Evolutionary conservation across 2,888 invertebrate species (phyloP), one percentile per base, ranked within the genome.

Genomic region (Polia nebulosa): DNA sequence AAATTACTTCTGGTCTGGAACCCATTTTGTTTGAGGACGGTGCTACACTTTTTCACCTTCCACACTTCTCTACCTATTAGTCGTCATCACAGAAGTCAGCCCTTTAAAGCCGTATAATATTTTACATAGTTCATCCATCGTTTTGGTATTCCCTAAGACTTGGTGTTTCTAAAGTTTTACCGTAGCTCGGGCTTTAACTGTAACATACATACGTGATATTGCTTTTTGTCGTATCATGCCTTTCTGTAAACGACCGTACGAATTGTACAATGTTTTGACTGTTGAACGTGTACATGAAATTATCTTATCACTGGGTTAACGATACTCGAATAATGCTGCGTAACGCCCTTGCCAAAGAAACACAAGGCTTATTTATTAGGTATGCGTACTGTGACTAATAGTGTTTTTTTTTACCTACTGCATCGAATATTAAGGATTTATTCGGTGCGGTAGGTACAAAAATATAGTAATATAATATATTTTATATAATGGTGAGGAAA

Each of bases 291-390:
- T 15, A 34, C 5, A 45, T 25, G 3, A 58, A 41, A 13, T 20
- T 65, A 52, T 65, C 53, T 51, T 68, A 65, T 68, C 69, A 34
- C 1, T 39, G 11, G 22, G 22, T 49, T 5, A 34, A 13, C 6
- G 3, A 13, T 13, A 34, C 6, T 22, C 15, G 22, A 22, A 34
- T n/a, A 47, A n/a, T 34, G 44, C 44, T 11, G 3, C 44, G 27
- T 45, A 34, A 45, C 9, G 32, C 13, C 2, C 2, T 25, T 32
- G 15, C 15, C 22, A 34, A 34, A 20, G 15, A 22, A 53, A 34
- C 22, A 34, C 1, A 34, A 8, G 20, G 20, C 20, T 20, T 53
- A 53, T 34, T n/a, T n/a, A n/a, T n/a, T n/a, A n/a, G n/a, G n/a
- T 53, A 22, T 20, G 20, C 8, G 29, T 11, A 29, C 20, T n/a